Evolutionary conservation across 2,888 invertebrate species (phyloP), one percentile per base, ranked within the genome.

Genomic region (Lithodes maja): DNA sequence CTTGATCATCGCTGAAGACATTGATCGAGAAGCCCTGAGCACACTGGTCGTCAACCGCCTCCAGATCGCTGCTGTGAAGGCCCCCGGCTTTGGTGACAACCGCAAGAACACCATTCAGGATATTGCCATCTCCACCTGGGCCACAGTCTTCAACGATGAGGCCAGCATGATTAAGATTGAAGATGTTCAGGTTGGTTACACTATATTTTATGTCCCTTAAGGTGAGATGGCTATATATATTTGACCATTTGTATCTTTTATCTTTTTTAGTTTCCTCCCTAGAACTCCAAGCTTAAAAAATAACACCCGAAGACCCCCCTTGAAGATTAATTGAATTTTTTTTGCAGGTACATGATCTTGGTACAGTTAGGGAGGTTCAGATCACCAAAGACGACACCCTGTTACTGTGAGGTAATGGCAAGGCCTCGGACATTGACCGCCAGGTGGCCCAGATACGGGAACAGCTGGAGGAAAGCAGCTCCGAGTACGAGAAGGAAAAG

Each of bases 81-180:
- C 99, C 0, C 99, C 99, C 90, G 99, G 99, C 2, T 99, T 99
- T 93, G 99, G 99, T 89, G 99, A 99, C 93, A 99, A 99, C 94
- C 96, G 99, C 85, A 99, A 98, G 94, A 96, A 97, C 74, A 98
- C 97, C 0, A 95, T 99, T 3, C 96, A 97, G 92, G 99, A 99
- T 93, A 98, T 99, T 96, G 98, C 99, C 3, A 96, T 98, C 93
- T 96, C 98, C 50, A 96, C 98, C 0, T 99, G 99, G 88, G 99
- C 97, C 91, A 96, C 97, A 93, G 97, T 99, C 1, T 98, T 99
- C 93, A 98, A 98, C 78, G 98, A 99, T 94, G 99, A 99, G 93
- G 97, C 97, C 1, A 97, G 97, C 94, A 95, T 98, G 69, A 95
- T 97, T 84, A 98, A 98, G 93, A 93, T 99, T 86, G 99, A 99